Base-by-base conservation (phyloP, 1,140 invertebrate species). In the Ditylenchus dipsaci region DNA sequence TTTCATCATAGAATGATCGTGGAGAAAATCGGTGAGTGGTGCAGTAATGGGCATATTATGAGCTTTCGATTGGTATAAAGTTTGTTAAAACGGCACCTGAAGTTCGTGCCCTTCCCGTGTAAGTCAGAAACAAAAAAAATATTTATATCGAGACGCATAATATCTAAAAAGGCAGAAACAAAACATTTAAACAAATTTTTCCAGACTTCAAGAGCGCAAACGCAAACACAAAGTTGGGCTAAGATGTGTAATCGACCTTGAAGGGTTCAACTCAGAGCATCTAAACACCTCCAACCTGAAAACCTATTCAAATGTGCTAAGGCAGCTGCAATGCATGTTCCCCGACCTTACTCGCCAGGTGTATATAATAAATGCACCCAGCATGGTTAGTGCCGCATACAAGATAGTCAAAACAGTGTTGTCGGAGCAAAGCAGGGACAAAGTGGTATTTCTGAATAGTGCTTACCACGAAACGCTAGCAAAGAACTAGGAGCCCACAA, bases 311-410 rank as follows among this genome's bases (percentile, higher is more conserved):
- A 68, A 72, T 17, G 42, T 76, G 19, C 23, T 75, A 27, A 53
- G 45, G 57, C 19, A 29, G 30, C 47, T 71, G 27, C 73, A 74
- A 42, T 63, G 71, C 42, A 30, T 76, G 33, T 75, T 75, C 33
- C 73, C 73, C n/a, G 73, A 75, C 58, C 45, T 75, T 23, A n/a
- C 63, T 3, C 73, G 73, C 3, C 62, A 73, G 15, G 30, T 73
- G 0, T 72, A 67, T 60, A 66, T 75, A 1, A 75, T 75, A n/a
- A 75, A 75, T 53, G 74, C 74, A 11, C 73, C 73, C 21, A 42
- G 29, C 38, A 56, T 75, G 38, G 62, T 75, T 15, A 58, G 45
- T n/a, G 62, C 73, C 47, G 67, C 73, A 29, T 75, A 63, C 47
- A 63, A 29, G 33, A 47, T 76, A 8, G 64, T 75, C 1, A 75